Evolutionary conservation across 2,797 vertebrate species (phyloP).

Genomic region (Cottoperca gobio): DNA sequence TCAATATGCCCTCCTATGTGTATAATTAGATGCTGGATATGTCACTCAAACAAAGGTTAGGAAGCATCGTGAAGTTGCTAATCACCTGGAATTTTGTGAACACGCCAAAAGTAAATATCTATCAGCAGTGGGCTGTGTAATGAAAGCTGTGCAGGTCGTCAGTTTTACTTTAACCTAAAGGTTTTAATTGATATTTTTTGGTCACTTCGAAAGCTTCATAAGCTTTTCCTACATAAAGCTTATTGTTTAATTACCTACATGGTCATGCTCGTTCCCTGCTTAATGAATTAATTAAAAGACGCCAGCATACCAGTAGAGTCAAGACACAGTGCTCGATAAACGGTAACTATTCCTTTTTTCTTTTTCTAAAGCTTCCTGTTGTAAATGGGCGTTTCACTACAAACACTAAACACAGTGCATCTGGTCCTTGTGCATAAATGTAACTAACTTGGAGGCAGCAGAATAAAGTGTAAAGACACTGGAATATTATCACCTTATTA

Average conservation of each 20-base stretch:
- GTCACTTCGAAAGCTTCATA: no score
- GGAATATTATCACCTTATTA: not conserved
- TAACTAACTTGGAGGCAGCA: not conserved
- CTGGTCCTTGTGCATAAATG: no score
- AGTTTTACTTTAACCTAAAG: not conserved
- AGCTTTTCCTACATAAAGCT: no score
- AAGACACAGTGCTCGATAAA: no score
- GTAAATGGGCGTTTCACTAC: no score
- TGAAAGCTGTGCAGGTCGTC: not conserved
- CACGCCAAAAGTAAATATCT: not conserved
- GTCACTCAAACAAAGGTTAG: constrained; percentile 21
- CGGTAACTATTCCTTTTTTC: no score
- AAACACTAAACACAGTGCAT: no score
- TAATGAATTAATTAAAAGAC: no score
- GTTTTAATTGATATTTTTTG: constrained; percentile 9
- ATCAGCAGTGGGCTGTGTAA: not conserved
- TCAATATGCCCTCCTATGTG: constrained; percentile 7
- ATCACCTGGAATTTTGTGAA: constrained; percentile 14
- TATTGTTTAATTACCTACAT: no score
- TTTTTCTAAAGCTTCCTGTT: no score
- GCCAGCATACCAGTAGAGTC: no score
- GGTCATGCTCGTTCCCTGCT: no score
- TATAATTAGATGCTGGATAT: constrained; percentile 12
- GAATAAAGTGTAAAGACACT: not conserved
- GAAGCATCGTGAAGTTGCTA: constrained; percentile 5